These are phyloP conservation scores for Temnothorax curvispinosus DNA, from an alignment of 1,140 invertebrate species.

Conservation along the genomic window DNA sequence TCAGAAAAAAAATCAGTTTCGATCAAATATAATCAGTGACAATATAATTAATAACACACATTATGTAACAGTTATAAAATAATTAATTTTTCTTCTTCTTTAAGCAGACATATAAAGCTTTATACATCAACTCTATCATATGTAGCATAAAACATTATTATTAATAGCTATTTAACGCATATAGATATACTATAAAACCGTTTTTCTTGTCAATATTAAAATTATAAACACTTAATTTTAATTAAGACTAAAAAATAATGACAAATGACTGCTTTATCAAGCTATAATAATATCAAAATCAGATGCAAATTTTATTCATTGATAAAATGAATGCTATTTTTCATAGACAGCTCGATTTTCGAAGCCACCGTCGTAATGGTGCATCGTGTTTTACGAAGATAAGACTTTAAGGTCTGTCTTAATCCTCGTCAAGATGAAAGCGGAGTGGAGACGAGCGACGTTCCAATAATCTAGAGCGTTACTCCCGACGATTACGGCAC, in stretches of 20 bases:
- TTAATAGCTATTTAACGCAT: too few relatives aligned
- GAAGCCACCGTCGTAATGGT: slow-evolving; percentile 25
- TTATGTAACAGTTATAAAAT: neutral
- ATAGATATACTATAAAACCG: neutral
- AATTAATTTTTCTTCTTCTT: neutral
- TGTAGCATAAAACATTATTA: too few relatives aligned
- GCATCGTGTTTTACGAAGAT: slow-evolving; percentile 71
- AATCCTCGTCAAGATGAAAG: slow-evolving; percentile 64
- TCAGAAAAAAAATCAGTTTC: neutral
- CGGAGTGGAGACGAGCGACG: slow-evolving; percentile 31
- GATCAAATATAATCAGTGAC: neutral
- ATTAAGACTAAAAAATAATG: neutral
- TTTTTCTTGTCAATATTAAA: neutral
- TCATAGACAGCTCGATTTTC: slow-evolving; percentile 18
- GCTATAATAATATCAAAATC: neutral
- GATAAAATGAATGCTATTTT: slow-evolving; percentile 25
- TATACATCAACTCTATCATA: neutral
- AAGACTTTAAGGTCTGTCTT: slow-evolving; percentile 74
- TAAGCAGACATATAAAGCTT: neutral
- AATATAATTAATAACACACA: neutral
- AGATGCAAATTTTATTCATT: slow-evolving; percentile 12
- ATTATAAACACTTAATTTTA: neutral
- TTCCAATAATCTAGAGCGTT: slow-evolving; percentile 65
- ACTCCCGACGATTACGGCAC: slow-evolving; percentile 45
- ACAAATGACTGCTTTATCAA: neutral